These are phyloP conservation scores for Cephalopterus ornatus DNA, from an alignment of 2,113 vertebrate genomes.

Conservation along the genomic window DNA sequence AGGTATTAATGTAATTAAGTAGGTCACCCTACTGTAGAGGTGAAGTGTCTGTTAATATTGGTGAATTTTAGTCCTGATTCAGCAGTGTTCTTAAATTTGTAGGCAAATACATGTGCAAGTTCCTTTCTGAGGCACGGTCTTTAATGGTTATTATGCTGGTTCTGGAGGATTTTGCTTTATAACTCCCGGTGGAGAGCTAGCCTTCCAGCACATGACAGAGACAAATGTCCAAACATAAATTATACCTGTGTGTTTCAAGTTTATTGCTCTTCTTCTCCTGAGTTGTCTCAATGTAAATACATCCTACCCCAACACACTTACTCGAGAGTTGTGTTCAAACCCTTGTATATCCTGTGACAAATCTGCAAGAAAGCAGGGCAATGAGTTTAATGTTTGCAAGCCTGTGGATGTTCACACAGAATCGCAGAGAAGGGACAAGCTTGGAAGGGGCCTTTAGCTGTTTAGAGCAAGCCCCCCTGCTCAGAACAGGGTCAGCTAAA, in stretches of 20 bases:
- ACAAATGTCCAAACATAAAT: neutral
- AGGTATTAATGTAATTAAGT: slow-evolving; percentile 8
- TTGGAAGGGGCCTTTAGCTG: neutral
- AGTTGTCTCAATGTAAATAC: neutral
- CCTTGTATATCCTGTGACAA: neutral
- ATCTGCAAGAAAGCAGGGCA: neutral
- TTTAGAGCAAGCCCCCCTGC: neutral
- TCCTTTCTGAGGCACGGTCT: neutral
- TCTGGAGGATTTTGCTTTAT: neutral
- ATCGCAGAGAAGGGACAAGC: neutral
- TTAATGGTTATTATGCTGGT: neutral
- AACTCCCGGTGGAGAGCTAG: neutral
- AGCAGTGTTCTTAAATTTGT: neutral
- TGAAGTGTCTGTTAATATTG: neutral
- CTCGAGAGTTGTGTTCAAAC: neutral
- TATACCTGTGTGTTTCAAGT: neutral
- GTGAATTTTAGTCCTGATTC: neutral
- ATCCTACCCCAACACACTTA: neutral
- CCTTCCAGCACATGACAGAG: neutral
- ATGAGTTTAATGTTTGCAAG: neutral
- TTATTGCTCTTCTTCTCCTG: neutral
- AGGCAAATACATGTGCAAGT: neutral
- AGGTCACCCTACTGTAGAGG: neutral
- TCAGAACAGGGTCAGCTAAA: neutral
- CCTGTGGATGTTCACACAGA: neutral